Base-by-base conservation (phyloP, 2,888 invertebrate genomes). In the Craniophora ligustri region DNA sequence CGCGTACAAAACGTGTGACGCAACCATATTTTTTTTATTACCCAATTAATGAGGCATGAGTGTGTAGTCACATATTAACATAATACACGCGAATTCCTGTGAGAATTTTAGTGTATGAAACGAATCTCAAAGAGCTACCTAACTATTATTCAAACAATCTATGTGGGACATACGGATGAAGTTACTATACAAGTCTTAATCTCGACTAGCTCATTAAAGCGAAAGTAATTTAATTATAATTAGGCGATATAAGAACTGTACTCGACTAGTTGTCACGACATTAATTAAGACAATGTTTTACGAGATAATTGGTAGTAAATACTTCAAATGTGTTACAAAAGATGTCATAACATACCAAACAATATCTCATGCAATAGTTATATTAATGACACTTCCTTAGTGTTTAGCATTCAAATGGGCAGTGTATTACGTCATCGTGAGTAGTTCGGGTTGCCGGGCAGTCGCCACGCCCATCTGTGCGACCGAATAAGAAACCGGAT, bases 381-480 rank as follows among this genome's bases (percentile, higher is more conserved):
- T 53, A 44, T 26, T 58, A 51, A 64, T 50, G 66, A 66, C 66
- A 71, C 75, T 78, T 75, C 76, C 70, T 64, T 59, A 59, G 49
- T 66, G 57, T 58, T 64, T 69, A 67, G 56, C 64, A 78, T 76
- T 68, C 51, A 64, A 77, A 78, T 77, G 67, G 67, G 56, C 56
- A 66, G 63, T 65, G 46, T 53, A 51, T 69, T 68, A 64, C 76
- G 75, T 77, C 71, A 76, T 54, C 64, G 53, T 71, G 48, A 51
- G 45, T 67, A 46, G 59, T 66, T 67, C 49, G 60, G 72, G 77
- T 77, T 74, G 72, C 66, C 35, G 48, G 72, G 62, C 72, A 68
- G 64, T 46, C 59, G 73, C 79, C 76, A 81, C 78, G 76, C 78
- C 76, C 79, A 76, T 77, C 67, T 41, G 42, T 55, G 72, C 60